Percentiles rank a stretch among this genome's conserved stretches.
Conservation (phyloP, 37 sponge, comb jelly and placozoan genomes). For the Beroe ovata region DNA sequence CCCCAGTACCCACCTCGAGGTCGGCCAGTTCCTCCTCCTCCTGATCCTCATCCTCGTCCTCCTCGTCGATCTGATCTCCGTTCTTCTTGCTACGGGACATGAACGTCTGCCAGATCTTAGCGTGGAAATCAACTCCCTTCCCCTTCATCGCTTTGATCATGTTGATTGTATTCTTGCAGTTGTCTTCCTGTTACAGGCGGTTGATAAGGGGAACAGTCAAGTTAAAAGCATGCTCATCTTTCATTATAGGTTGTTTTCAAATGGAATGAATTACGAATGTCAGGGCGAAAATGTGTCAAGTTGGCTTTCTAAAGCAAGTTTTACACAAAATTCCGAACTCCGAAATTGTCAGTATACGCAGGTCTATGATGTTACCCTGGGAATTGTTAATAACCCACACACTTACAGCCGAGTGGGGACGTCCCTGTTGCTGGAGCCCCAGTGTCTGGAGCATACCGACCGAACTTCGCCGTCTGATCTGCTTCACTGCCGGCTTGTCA, state of each 20-base stretch:
- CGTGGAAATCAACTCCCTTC: slow-evolving; percentile 18
- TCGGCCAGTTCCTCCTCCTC: neutral
- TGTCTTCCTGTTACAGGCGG: slow-evolving; percentile 40
- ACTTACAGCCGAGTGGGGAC: slow-evolving; percentile 43
- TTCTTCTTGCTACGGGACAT: neutral
- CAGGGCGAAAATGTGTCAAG: no score
- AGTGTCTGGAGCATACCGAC: neutral
- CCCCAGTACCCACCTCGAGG: neutral
- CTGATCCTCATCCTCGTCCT: neutral
- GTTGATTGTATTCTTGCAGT: slow-evolving; percentile 52
- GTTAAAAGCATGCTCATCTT: no score
- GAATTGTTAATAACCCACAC: no score
- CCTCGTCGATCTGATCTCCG: neutral
- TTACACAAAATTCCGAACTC: no score
- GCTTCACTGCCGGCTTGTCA: slow-evolving; percentile 32
- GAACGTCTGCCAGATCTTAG: slow-evolving; percentile 5
- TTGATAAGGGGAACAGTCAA: no score
- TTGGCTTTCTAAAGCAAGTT: no score
- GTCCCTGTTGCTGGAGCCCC: slow-evolving; percentile 39
- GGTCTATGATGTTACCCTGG: no score
- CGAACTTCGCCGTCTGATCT: slow-evolving; percentile 2
- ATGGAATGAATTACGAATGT: no score
- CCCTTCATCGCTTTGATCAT: slow-evolving; percentile 9
- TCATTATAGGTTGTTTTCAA: no score
- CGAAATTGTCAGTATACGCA: no score